Percentiles rank a stretch among this genome's conserved stretches.
phyloP scores from a whole-genome alignment of 2,113 vertebrate genomes.

The Oryzias celebensis region DNA sequence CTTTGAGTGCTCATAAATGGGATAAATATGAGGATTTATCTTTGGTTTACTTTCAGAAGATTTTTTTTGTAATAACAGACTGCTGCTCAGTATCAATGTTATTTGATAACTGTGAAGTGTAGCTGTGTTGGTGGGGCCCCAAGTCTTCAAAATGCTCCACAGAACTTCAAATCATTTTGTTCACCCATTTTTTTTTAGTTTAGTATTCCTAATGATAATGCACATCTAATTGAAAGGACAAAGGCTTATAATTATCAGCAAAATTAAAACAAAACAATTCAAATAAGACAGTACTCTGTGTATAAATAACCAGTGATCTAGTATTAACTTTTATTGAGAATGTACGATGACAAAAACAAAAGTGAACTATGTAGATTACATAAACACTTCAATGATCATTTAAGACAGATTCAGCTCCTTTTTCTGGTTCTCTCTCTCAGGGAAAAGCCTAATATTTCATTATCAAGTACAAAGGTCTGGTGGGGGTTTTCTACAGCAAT shows the following conservation, averaged over 20 bases:
- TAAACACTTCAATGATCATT: constrained; percentile 53
- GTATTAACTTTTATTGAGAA: constrained; percentile 7
- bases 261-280: constrained; percentile 11
- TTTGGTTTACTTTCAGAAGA: too few species aligned
- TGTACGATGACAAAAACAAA: constrained; percentile 38
- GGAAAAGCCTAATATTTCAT: not conserved
- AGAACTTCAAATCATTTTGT: too few species aligned
- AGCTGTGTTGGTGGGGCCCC: too few species aligned
- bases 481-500: constrained; percentile 18
- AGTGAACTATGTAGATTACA: constrained; percentile 43
- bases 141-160: too few species aligned
- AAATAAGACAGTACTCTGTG: not conserved
- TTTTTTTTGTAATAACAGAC: too few species aligned
- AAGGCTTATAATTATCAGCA: not conserved
- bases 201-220: constrained; percentile 8
- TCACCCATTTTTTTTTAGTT: constrained; percentile 10
- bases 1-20: too few species aligned
- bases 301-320: not conserved
- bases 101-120: too few species aligned
- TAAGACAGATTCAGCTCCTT: constrained; percentile 37
- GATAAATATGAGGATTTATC: too few species aligned
- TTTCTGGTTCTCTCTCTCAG: not conserved
- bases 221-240: not conserved
- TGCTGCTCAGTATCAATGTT: too few species aligned
- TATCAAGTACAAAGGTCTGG: constrained; percentile 61